Evolutionary conservation across 2,888 invertebrate genomes (phyloP), one percentile per base, ranked within the genome.

Genomic region (Diadegma fenestrale): DNA sequence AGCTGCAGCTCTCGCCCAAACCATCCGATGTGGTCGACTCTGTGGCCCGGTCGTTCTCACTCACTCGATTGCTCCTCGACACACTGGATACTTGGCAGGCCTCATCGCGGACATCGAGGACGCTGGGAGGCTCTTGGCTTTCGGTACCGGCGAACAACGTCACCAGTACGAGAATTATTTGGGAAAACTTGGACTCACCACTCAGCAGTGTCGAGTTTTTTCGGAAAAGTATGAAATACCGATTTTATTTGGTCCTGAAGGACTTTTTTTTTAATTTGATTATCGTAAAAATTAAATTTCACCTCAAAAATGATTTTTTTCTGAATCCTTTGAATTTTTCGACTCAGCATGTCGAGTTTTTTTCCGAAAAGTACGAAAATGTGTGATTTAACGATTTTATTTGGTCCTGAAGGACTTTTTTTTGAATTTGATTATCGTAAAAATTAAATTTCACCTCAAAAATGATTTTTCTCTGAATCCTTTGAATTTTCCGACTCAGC

Each of bases 21-120:
- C 97, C 0, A 94, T 97, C n/a, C 95, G 95, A 0, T 95, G 95
- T 12, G 94, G 96, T 86, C 95, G 96, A 69, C 93, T 97, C 0
- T 95, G 96, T 14, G 98, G 98, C 2, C 96, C 96, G 30, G 96
- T 98, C 0, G 95, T 97, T 0, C 96, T 97, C 90, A 97, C 97
- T 0, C 97, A 98, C 90, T 96, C 97, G 0, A 96, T 96, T 0
- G 97, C 97, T 0, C 97, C 97, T 0, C 95, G 97, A 8, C 96
- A 97, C 63, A 97, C 97, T 0, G 97, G 97, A 0, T 98, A 97
- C 91, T 93, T 97, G 63, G 97, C 97, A 0, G 96, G 96, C 0
- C 95, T 96, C 8, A 93, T 96, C 41, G 94, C 94, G 3, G 95
- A 95, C 30, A 95, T 96, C 43, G 95, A 95, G 82, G 95, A 95